Percentiles rank a stretch among this genome's conserved stretches.
These are phyloP conservation scores for Peromyscus eremicus DNA, from an alignment of 2,797 vertebrate genomes.

Conservation along the genomic window DNA sequence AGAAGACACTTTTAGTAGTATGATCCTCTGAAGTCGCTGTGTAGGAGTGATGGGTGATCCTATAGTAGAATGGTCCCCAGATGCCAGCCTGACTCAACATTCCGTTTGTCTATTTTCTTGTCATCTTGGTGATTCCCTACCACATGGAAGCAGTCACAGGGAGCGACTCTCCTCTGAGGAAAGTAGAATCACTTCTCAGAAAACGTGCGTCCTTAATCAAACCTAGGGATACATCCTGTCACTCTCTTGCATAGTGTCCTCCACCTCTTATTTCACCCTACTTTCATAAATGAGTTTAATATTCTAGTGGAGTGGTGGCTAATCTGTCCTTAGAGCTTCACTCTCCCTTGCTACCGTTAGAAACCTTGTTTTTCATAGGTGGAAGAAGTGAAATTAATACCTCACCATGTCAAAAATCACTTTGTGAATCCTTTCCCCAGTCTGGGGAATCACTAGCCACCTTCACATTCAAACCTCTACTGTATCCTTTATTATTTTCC, in stretches of 20 bases:
- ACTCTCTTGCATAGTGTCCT: not conserved
- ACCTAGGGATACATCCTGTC: not conserved
- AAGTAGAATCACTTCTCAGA: not conserved
- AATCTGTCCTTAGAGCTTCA: conserved; percentile 9
- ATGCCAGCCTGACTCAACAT: not conserved
- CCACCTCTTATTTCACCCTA: not conserved
- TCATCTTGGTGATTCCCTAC: not conserved
- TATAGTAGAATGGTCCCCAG: not conserved
- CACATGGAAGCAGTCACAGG: not conserved
- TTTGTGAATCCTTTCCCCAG: not conserved
- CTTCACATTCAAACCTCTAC: not conserved
- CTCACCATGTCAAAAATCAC: not conserved
- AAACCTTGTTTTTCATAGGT: conserved; percentile 16
- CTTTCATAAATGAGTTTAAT: not conserved
- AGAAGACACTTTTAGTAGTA: not conserved
- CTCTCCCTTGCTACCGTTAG: not conserved
- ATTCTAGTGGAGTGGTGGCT: not conserved
- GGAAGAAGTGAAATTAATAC: not conserved
- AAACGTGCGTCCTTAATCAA: not conserved
- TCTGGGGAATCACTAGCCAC: not conserved
- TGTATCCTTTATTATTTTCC: not conserved
- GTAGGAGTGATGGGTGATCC: not conserved
- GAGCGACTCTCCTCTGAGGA: not conserved
- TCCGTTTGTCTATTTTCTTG: not conserved
- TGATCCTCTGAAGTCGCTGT: not conserved